Base-by-base conservation (phyloP, 2,888 invertebrate species). In the Plusia festucae region DNA sequence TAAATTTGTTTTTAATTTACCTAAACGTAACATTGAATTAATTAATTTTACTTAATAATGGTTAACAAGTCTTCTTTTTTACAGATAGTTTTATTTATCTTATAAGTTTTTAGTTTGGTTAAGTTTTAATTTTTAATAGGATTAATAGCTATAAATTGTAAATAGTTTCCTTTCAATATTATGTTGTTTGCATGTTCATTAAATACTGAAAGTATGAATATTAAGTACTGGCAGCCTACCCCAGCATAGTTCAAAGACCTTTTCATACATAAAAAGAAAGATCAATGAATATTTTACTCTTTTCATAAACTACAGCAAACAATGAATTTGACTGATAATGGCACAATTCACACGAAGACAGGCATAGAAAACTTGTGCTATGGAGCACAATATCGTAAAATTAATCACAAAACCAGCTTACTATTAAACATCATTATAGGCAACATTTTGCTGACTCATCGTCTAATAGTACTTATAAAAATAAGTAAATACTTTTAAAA, bases 361-460 rank as follows among this genome's bases (percentile, higher is more conserved):
- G 15, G 46, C 49, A 34, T 76, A 73, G 71, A 66, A 59, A 73
- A 60, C 60, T 56, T 44, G 22, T 52, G 6, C 27, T 18, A 60
- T 57, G 4, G 30, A 15, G 40, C 51, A 30, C 32, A 65, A 54
- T 53, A 34, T 18, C 13, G 34, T 49, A 52, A n/a, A 66, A 71
- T 70, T 59, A 76, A 59, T 67, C 62, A 60, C 72, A 53, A 55
- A 58, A 61, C 32, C n/a, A 46, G 53, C 46, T 60, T 1, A 30
- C 60, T 53, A 24, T 52, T 44, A 52, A 40, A n/a, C n/a, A 40
- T 40, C 40, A 27, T 51, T 40, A 54, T 77, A 70, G 65, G 56
- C 53, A n/a, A 71, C 56, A 68, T 74, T 72, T 59, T 75, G 80
- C 81, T 34, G 18, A 52, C 64, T 79, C 80, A 80, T 73, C 65